Percentiles rank a stretch among this genome's conserved stretches.
Evolutionary conservation across 2,113 vertebrate species (phyloP).

Genomic region (Malaclemys terrapin): DNA sequence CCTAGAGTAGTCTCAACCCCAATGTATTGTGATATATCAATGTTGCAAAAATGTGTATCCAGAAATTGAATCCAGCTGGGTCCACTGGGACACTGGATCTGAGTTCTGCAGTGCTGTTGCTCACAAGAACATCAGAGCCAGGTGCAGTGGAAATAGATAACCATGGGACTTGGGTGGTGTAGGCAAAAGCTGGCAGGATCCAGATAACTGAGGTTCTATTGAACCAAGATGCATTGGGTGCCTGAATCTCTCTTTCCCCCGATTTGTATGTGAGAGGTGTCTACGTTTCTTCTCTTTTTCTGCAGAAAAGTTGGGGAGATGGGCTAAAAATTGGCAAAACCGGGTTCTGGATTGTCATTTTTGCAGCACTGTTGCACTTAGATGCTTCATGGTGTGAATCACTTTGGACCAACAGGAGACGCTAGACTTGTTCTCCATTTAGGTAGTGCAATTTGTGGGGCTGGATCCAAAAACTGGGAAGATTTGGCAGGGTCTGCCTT

Average conservation of each 20-base stretch:
- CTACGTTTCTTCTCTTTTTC: not conserved
- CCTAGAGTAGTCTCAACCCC: not conserved
- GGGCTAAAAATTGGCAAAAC: not conserved
- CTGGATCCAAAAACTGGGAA: not conserved
- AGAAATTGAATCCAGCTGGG: not conserved
- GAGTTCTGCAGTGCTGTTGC: not conserved
- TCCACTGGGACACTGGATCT: not conserved
- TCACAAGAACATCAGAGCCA: not conserved
- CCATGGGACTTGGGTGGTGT: not conserved
- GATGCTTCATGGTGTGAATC: not conserved
- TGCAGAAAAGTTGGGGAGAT: not conserved
- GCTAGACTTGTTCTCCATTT: not conserved
- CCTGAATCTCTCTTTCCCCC: not conserved
- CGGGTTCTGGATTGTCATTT: not conserved
- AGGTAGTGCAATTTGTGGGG: not conserved
- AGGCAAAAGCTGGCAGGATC: not conserved
- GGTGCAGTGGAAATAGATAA: not conserved
- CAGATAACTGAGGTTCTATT: not conserved
- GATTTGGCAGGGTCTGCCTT: not conserved
- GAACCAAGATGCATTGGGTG: not conserved
- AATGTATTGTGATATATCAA: not conserved
- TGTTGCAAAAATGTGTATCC: not conserved
- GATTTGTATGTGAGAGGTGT: not conserved
- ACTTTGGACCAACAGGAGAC: not conserved
- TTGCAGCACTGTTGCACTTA: not conserved